Percentiles rank a stretch among this genome's conserved stretches.
Conservation (phyloP, 2,888 invertebrate species). For the Cordilura impudica region DNA sequence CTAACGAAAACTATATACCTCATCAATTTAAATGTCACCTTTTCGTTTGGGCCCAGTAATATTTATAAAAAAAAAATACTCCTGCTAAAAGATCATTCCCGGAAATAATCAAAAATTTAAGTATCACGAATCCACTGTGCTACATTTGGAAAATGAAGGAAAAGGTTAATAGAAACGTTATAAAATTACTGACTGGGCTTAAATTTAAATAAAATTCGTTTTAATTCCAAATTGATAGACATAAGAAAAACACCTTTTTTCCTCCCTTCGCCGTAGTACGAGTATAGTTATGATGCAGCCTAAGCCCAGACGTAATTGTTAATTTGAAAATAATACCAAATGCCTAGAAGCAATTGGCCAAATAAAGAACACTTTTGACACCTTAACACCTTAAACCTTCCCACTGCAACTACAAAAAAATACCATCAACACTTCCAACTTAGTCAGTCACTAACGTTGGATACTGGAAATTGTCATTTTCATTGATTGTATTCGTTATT, state of each 20-base stretch:
- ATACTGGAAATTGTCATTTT: conserved; percentile 52
- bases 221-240: not conserved
- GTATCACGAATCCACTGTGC: no score
- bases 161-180: conserved; percentile 50
- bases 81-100: no score
- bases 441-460: conserved; percentile 24
- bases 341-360: conserved; percentile 36
- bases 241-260: not conserved
- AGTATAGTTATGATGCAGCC: no score
- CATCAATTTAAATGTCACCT: no score
- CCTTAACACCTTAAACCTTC: conserved; percentile 58
- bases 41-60: no score
- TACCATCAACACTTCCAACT: not conserved
- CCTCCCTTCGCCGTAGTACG: no score
- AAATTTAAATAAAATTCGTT: conserved; percentile 41
- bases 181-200: conserved; percentile 2
- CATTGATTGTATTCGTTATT: conserved; percentile 37
- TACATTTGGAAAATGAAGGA: not conserved
- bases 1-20: no score
- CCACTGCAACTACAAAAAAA: conserved; percentile 10
- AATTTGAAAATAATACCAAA: conserved; percentile 64
- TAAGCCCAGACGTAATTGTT: no score
- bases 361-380: conserved; percentile 43
- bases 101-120: no score
- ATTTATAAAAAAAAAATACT: no score